phyloP scores from a whole-genome alignment of 2,797 vertebrate genomes.

The Moxostoma hubbsi region DNA sequence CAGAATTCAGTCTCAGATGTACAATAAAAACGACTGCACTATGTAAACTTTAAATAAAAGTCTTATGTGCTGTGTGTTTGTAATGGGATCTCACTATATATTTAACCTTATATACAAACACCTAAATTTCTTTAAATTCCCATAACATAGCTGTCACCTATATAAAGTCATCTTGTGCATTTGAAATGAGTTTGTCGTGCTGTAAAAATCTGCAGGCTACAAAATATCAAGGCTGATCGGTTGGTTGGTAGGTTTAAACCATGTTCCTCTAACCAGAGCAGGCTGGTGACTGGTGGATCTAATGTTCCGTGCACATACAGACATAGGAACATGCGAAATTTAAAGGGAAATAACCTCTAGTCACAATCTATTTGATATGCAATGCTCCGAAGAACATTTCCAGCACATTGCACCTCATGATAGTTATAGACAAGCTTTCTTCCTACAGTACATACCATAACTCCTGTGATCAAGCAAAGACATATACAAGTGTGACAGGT shows the following conservation, averaged over 20 bases:
- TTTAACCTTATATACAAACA: constrained; percentile 41
- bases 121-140: constrained; percentile 20
- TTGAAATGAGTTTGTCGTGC: constrained; percentile 60
- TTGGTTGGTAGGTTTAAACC: constrained; percentile 52
- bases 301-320: constrained; percentile 56
- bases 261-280: constrained; percentile 52
- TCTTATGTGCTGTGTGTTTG: constrained; percentile 50
- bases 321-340: constrained; percentile 64
- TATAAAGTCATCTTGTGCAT: constrained; percentile 61
- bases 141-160: background rate
- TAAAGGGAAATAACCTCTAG: constrained; percentile 69
- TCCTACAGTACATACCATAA: constrained; percentile 10
- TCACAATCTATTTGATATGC: constrained; percentile 19
- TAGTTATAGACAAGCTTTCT: constrained; percentile 25
- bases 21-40: constrained; percentile 64
- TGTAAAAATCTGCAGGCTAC: constrained; percentile 71
- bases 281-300: constrained; percentile 51
- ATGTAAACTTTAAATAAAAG: constrained; percentile 65
- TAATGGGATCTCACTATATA: constrained; percentile 19
- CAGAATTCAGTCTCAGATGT: constrained; percentile 63
- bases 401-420: background rate
- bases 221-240: constrained; percentile 65
- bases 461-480: constrained; percentile 21
- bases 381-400: constrained; percentile 6
- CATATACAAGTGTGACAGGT: constrained; percentile 1